Percentiles rank a stretch among this genome's conserved stretches.
Conservation (phyloP, 1,140 invertebrate species). For the Ladona fulva region DNA sequence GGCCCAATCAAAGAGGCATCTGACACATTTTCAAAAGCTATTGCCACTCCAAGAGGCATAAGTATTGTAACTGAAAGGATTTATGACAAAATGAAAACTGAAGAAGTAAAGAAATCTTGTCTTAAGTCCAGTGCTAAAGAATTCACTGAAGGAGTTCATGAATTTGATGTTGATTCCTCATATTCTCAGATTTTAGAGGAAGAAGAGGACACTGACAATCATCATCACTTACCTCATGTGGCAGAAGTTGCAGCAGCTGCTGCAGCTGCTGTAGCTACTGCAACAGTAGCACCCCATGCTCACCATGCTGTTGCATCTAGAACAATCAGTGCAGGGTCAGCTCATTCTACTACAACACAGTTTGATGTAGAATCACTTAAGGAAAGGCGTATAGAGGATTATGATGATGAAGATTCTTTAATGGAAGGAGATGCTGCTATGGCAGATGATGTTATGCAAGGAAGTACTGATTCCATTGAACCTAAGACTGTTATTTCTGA, state of each 20-base stretch:
- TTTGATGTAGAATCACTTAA: slow-evolving; percentile 26
- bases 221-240: neutral
- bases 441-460: slow-evolving; percentile 30
- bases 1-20: slow-evolving; percentile 29
- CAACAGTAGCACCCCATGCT: slow-evolving; percentile 39
- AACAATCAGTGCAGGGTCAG: slow-evolving; percentile 14
- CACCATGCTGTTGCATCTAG: slow-evolving; percentile 33
- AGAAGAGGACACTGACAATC: neutral
- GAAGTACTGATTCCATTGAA: slow-evolving; percentile 37
- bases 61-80: neutral
- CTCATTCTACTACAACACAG: slow-evolving; percentile 24
- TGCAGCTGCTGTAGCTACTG: slow-evolving; percentile 37
- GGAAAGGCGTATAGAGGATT: slow-evolving; percentile 22
- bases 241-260: neutral
- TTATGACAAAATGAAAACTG: neutral
- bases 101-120: neutral
- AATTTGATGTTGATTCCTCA: neutral
- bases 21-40: slow-evolving; percentile 38
- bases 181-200: neutral
- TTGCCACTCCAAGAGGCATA: slow-evolving; percentile 35
- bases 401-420: slow-evolving; percentile 30
- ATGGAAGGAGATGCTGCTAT: slow-evolving; percentile 28
- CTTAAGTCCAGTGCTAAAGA: neutral
- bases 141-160: neutral
- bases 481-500: slow-evolving; percentile 24